phyloP scores from a whole-genome alignment of 2,888 invertebrate species.

The Elmis aenea region DNA sequence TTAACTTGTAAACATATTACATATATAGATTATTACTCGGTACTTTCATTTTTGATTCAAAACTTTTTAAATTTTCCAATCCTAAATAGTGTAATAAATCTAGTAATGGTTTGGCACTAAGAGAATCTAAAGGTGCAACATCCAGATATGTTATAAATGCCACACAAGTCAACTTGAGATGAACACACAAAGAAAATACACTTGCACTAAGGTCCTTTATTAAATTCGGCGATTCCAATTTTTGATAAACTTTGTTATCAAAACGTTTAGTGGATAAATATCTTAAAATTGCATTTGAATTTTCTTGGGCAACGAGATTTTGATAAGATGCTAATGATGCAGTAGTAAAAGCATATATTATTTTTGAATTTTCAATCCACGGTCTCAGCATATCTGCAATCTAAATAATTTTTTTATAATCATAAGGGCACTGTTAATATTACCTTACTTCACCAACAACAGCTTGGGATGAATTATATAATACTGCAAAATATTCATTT shows the following conservation, averaged over 20 bases:
- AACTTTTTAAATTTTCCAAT: conserved; percentile 15
- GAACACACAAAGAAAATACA: conserved; percentile 37
- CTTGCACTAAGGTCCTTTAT: conserved; percentile 39
- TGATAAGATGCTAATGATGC: conserved; percentile 33
- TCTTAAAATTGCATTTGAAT: too few relatives aligned
- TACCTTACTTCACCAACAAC: too few relatives aligned
- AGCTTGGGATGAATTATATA: too few relatives aligned
- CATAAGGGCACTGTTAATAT: too few relatives aligned
- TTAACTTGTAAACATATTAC: conserved; percentile 15
- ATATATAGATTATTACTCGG: conserved; percentile 31
- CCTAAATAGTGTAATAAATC: conserved; percentile 25
- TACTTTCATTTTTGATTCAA: conserved; percentile 17
- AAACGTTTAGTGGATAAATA: conserved; percentile 28
- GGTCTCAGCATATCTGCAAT: conserved; percentile 32
- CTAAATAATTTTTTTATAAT: too few relatives aligned
- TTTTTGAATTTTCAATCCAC: conserved; percentile 33
- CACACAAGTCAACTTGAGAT: conserved; percentile 29
- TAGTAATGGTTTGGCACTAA: conserved; percentile 35
- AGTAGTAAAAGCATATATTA: conserved; percentile 35
- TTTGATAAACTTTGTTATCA: conserved; percentile 23
- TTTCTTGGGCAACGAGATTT: too few relatives aligned
- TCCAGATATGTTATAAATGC: conserved; percentile 39
- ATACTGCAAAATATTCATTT: conserved; percentile 12
- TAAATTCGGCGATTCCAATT: conserved; percentile 40
- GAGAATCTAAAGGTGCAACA: conserved; percentile 37